Percentiles rank a stretch among this genome's conserved stretches.
These are phyloP conservation scores for human (Homo sapiens) DNA, from an alignment of 2,113 vertebrate species.

Conservation along the genomic window GRCh38 chr1:145984001-145984500, in stretches of 20 bases:
- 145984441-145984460: too few species aligned
- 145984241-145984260: background rate
- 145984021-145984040: background rate
- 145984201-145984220: background rate
- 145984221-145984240: background rate
- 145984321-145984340: too few species aligned
- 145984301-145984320: background rate
- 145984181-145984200: background rate
- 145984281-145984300: slow-evolving; percentile 11
- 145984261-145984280: slow-evolving; percentile 3
- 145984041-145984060: background rate
- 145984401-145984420: too few species aligned
- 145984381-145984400: too few species aligned
- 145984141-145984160: too few species aligned
- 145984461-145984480: too few species aligned
- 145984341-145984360: too few species aligned
- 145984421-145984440: too few species aligned
- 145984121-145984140: background rate
- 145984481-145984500: too few species aligned
- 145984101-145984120: background rate
- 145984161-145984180: background rate
- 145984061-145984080: background rate
- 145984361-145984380: too few species aligned
- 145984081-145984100: background rate
- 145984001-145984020: background rate